Evolutionary conservation across 1,140 invertebrate species (phyloP), one percentile per base, ranked within the genome.

Genomic region (Drosophila chauvacae): DNA sequence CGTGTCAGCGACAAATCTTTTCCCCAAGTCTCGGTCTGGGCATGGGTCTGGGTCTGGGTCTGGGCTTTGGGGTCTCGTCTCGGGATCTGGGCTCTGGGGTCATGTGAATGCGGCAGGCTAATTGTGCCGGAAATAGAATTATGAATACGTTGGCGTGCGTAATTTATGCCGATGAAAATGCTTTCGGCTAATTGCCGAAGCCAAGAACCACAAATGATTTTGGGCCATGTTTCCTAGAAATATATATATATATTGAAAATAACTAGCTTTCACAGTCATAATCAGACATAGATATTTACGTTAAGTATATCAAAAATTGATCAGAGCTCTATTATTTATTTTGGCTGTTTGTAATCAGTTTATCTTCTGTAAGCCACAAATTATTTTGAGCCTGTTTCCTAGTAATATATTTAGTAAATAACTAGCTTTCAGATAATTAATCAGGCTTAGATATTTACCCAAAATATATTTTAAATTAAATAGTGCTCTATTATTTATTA

Each of bases 91-190:
- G 39, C 7, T 63, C 61, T 68, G 61, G 64, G 64, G 64, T 68
- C 77, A 80, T 80, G 77, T 50, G 63, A 72, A 66, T 39, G 63
- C 71, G 70, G 57, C 76, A 56, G 64, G 80, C 58, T 88, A 88
- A 88, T 88, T 74, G 85, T 90, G 85, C 81, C 84, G 84, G 84
- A 88, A 88, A 88, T 88, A 88, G 85, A 88, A 88, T 88, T 88
- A 88, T 88, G 84, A 87, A 87, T 87, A 87, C 73, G 84, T 87
- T 87, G 84, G 80, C 84, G 81, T 90, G 81, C 85, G 78, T 88
- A 90, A 85, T 85, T 84, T 88, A 88, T 83, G 68, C 80, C 70
- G 48, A 80, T 83, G 76, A 63, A 84, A 83, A 84, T 84, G 80
- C 62, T 76, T 77, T 68, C 69, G 48, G 63, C 53, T 65, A 77